Evolutionary conservation across 2,888 invertebrate genomes (phyloP), one percentile per base, ranked within the genome.

Genomic region (Dugesia japonica): DNA sequence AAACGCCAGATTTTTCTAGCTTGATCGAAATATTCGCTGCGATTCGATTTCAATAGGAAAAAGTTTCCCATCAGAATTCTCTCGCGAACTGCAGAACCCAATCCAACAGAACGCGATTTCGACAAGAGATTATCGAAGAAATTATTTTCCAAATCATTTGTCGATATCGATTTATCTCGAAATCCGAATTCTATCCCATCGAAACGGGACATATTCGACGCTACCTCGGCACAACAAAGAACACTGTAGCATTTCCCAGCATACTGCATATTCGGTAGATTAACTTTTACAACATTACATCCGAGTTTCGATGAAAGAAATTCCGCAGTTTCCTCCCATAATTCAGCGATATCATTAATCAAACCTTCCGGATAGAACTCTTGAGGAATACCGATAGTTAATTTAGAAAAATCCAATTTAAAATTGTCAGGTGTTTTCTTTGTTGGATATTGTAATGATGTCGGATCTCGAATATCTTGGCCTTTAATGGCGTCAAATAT

Each of bases 191-290:
- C 89, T 75, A 97, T 88, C 0, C 97, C 95, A 84, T 94, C 94
- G 83, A 92, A 98, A 80, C 95, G 88, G 0, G 97, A 91, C 92
- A 98, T 94, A 83, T 99, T 98, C 81, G 97, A 97, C 0, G 95
- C 92, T 0, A 98, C 92, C 86, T 98, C 98, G 83, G 92, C 92
- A 27, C 80, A 80, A 79, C 82, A 82, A 0, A 84, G 80, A 0
- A 84, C 90, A 0, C 92, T 90, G 84, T 98, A 98, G 79, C 94
- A 94, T 26, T 90, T 89, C 78, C 94, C 91, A 15, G 94, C 94
- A 79, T 89, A 89, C 77, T 90, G 89, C 0, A 94, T 93, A 82
- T 95, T 89, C 0, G 95, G 95, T 81, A 98, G 84, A 0, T 92
- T 92, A 0, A 95, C 90, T 82, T 87, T 81, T n/a, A 74, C 83